Conservation (phyloP, 2,797 vertebrate species). For the Gobio occitaniae region DNA sequence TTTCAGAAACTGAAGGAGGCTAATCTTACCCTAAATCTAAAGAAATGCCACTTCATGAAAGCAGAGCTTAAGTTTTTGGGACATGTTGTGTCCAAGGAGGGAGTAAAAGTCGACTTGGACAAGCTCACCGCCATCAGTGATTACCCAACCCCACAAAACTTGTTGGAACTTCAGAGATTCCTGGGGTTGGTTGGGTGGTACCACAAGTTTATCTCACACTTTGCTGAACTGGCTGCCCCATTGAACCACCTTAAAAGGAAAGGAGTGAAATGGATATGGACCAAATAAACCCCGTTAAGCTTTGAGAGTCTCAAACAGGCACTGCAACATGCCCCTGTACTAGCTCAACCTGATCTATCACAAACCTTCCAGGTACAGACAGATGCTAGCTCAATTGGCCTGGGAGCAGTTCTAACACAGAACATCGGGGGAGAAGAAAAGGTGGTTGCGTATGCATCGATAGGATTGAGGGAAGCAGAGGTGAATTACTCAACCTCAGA, state of each 20-base stretch:
- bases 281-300: not conserved
- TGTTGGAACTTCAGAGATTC: not conserved
- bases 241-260: slow-evolving; percentile 21
- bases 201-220: slow-evolving; percentile 29
- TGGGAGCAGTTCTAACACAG: not conserved
- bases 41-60: too few relatives aligned
- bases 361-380: not conserved
- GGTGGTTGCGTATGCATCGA: too few relatives aligned
- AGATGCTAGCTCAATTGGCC: not conserved
- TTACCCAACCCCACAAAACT: not conserved
- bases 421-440: too few relatives aligned
- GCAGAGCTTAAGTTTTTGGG: too few relatives aligned
- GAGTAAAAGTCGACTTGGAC: not conserved
- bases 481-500: too few relatives aligned
- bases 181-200: slow-evolving; percentile 28
- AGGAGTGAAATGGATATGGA: slow-evolving; percentile 16
- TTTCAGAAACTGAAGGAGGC: too few relatives aligned
- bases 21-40: too few relatives aligned
- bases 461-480: too few relatives aligned
- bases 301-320: not conserved
- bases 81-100: not conserved
- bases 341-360: not conserved
- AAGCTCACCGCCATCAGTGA: not conserved
- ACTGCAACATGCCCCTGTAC: not conserved
- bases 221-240: slow-evolving; percentile 17